Base-by-base conservation (phyloP, 2,888 invertebrate genomes). In the Trichogramma evanescens region DNA sequence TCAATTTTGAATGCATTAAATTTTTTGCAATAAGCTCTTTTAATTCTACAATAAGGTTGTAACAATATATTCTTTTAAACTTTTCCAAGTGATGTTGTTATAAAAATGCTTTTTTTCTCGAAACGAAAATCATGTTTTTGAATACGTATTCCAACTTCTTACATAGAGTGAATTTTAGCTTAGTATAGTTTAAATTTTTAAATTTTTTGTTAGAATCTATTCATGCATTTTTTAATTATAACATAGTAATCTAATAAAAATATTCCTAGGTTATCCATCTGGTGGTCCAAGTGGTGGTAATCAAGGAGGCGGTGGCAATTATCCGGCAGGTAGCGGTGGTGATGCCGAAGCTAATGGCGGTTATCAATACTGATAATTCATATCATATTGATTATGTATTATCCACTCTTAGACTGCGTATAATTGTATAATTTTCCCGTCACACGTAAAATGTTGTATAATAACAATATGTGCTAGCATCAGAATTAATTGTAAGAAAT, bases 291-390 rank as follows among this genome's bases (percentile, higher is more conserved):
- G 67, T 44, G 65, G 66, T 40, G 67, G 67, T 41, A 66, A 65
- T 39, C 65, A 63, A 39, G 67, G 65, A 26, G 61, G 65, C 39
- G 64, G 68, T 50, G 68, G 68, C 50, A 73, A 73, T 13, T 76
- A 75, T 66, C 74, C 76, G 53, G 70, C 72, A 6, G 77, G 76
- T 56, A 76, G 69, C 65, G 76, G 76, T 43, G 75, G 76, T 45
- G 75, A 77, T 62, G 74, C 75, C 4, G 72, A 69, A 42, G 74
- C 74, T 54, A 77, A 77, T 65, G 75, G 74, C 61, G 77, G 77
- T 68, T 77, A 77, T 69, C 77, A 76, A 68, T 77, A 77, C 68
- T 77, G 68, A 73, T 68, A 54, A 62, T 61, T 48, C 59, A 62
- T 49, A 53, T 54, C 56, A 57, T 56, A 59, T 54, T 51, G 48